Evolutionary conservation across 2,113 vertebrate genomes (phyloP).

Genomic region (Glaucomys volans): DNA sequence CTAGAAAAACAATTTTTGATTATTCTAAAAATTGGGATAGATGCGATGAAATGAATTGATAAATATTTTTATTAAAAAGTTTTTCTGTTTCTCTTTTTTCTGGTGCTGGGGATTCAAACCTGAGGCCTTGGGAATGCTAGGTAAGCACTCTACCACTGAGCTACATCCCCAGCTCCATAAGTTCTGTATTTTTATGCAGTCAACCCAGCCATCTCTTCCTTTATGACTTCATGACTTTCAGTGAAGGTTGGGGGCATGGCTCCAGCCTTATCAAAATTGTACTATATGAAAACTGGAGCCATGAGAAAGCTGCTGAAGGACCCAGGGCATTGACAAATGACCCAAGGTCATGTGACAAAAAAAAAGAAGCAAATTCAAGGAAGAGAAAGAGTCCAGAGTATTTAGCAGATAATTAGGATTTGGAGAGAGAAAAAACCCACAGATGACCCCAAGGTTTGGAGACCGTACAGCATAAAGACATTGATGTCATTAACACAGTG

Average conservation of each 20-base stretch:
- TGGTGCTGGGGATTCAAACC: neutral
- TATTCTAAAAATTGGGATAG: neutral
- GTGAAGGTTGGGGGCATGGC: neutral
- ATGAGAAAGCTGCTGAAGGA: neutral
- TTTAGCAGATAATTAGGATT: neutral
- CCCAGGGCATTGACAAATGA: neutral
- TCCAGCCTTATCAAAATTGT: neutral
- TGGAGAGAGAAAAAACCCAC: neutral
- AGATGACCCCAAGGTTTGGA: neutral
- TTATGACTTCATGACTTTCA: neutral
- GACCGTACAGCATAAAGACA: neutral
- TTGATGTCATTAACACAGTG: neutral
- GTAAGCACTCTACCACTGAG: neutral
- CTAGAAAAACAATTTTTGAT: no score
- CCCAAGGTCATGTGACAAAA: neutral
- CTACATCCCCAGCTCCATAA: neutral
- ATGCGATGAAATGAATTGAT: neutral
- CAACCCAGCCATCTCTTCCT: neutral
- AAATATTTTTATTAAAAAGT: neutral
- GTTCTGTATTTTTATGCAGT: neutral
- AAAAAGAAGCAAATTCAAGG: neutral
- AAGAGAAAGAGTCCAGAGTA: neutral
- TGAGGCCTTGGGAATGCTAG: no score
- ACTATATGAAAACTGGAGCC: neutral
- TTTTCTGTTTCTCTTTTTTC: no score